Base-by-base conservation (phyloP, 2,113 vertebrate genomes). In the Beaufortia kweichowensis region DNA sequence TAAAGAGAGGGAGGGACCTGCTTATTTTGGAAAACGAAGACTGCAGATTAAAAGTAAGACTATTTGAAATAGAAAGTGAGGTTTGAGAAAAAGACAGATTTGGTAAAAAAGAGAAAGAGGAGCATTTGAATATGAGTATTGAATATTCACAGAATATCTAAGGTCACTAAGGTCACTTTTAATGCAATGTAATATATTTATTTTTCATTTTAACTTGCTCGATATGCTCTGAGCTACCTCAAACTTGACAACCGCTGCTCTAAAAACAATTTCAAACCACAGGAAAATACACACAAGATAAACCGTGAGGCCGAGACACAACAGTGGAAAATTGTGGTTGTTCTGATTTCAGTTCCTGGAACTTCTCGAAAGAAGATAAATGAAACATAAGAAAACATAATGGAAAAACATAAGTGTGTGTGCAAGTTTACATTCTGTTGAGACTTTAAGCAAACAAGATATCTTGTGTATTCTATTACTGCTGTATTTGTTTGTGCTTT, bases 321-420 rank as follows among this genome's bases (percentile, higher is more conserved):
- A 85, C 77, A 87, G 56, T 70, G 67, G 77, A 82, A 74, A 78
- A 83, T 41, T 60, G n/a, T n/a, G 75, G 79, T 56, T 50, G 57
- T 79, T 69, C 74, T 80, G 80, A 84, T 82, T 83, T 79, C 35
- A 2, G 28, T 76, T 57, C 65, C 77, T 60, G 59, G 24, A 43
- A 43, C n/a, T 21, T 26, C 28, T 77, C 12, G 15, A 9, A 19
- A 73, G 68, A 29, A 75, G 56, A 73, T 57, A 57, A 73, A 65
- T 64, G 59, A 69, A 56, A 53, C 26, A 24, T 74, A 57, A 35
- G n/a, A 53, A 59, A 43, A 50, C 33, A 55, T 12, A 24, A 61
- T n/a, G n/a, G 64, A 35, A 53, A 59, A 43, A 50, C 33, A 55
- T 12, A 24, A 61, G 26, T 26, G 59, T 73, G 59, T 12, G n/a